phyloP scores from a whole-genome alignment of 1,140 invertebrate species.

The Teleogryllus occipitalis region DNA sequence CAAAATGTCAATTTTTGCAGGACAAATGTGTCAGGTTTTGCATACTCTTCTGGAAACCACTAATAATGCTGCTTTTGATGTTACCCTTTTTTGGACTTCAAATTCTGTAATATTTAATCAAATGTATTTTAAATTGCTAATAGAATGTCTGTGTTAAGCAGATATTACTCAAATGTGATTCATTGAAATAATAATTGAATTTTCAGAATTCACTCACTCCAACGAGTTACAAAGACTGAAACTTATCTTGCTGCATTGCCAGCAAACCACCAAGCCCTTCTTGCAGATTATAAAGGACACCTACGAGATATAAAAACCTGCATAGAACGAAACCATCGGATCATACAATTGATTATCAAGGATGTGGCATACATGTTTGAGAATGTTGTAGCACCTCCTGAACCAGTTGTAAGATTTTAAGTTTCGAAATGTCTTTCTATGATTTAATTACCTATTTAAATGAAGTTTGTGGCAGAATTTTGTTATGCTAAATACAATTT shows the following conservation, averaged over 20 bases:
- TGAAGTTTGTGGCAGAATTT: background rate
- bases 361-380: conserved; percentile 79
- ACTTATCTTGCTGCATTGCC: conserved; percentile 66
- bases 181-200: conserved; percentile 11
- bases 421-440: background rate
- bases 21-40: background rate
- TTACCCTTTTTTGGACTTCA: background rate
- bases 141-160: background rate
- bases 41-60: background rate
- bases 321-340: conserved; percentile 74
- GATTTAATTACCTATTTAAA: background rate
- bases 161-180: background rate
- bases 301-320: conserved; percentile 64
- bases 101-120: background rate
- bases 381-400: conserved; percentile 44
- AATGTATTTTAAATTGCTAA: conserved; percentile 16
- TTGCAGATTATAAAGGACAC: conserved; percentile 67
- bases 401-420: background rate
- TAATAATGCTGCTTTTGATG: background rate
- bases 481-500: background rate
- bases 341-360: conserved; percentile 75
- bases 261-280: conserved; percentile 60
- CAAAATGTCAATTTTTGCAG: too few relatives aligned
- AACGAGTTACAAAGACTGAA: conserved; percentile 61
- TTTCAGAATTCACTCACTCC: conserved; percentile 35